Conservation (phyloP, 1,140 invertebrate species). For the Mizuhopecten yessoensis region DNA sequence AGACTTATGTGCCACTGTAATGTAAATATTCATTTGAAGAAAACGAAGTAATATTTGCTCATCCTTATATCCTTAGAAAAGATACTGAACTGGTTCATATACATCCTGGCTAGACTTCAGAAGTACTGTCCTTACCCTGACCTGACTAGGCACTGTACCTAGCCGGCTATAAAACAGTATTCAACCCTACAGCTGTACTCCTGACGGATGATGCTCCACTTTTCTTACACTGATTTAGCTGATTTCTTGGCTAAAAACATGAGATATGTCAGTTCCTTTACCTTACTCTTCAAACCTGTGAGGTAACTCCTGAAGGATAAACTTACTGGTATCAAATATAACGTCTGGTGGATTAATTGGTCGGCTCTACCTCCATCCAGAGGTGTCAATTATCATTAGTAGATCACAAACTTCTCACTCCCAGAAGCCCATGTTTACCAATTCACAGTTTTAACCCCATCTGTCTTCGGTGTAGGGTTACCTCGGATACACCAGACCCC, state of each 20-base stretch:
- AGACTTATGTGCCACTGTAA: no score
- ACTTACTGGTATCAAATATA: background rate
- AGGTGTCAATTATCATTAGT: constrained; percentile 5
- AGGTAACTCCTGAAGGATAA: background rate
- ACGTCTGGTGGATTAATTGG: background rate
- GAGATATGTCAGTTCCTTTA: background rate
- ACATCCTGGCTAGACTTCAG: no score
- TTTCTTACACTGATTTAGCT: background rate
- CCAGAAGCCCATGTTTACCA: constrained; percentile 14
- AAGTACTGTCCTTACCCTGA: no score
- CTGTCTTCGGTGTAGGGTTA: background rate
- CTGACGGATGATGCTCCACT: background rate
- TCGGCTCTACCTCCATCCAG: background rate
- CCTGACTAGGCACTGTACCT: background rate
- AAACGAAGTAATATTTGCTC: no score
- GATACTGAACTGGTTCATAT: no score
- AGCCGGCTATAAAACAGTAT: background rate
- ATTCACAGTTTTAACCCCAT: constrained; percentile 27
- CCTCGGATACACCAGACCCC: background rate
- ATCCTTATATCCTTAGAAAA: no score
- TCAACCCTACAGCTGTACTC: background rate
- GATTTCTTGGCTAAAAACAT: constrained; percentile 4
- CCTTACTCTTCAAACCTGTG: background rate
- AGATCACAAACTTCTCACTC: background rate
- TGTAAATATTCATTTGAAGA: no score